Conservation (phyloP, 2,888 invertebrate species). For the Agrotis ipsilon region DNA sequence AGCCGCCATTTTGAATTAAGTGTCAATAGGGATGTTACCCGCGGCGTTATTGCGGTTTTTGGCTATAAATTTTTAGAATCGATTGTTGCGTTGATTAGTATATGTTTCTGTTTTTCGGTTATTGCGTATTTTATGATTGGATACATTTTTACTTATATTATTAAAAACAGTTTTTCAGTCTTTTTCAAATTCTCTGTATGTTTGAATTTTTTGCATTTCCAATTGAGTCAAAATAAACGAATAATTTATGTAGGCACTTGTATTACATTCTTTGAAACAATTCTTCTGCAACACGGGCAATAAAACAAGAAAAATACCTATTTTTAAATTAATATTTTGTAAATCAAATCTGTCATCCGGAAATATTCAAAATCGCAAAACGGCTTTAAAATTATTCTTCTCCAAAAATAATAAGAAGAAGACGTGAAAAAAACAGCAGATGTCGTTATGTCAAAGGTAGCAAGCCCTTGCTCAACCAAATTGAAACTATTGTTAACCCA, state of each 20-base stretch:
- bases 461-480: conserved; percentile 73
- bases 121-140: conserved; percentile 13
- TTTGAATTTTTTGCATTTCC: neutral
- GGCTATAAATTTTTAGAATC: conserved; percentile 46
- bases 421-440: conserved; percentile 72
- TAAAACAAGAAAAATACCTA: too few relatives aligned
- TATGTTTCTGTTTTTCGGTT: conserved; percentile 25
- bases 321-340: too few relatives aligned
- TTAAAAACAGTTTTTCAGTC: neutral
- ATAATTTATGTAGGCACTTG: too few relatives aligned
- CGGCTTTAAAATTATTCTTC: conserved; percentile 31
- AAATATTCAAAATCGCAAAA: conserved; percentile 4
- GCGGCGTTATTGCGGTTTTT: conserved; percentile 34
- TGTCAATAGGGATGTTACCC: conserved; percentile 58
- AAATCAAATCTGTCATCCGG: too few relatives aligned
- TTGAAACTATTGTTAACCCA: conserved; percentile 80
- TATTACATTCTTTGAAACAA: too few relatives aligned
- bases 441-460: conserved; percentile 74
- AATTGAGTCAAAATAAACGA: too few relatives aligned
- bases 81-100: conserved; percentile 44
- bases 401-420: conserved; percentile 59
- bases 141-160: neutral
- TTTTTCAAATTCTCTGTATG: neutral
- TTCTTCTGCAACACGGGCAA: too few relatives aligned
- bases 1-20: conserved; percentile 15